phyloP scores from a whole-genome alignment of 1,140 invertebrate species.

The Brachionus koreanus region DNA sequence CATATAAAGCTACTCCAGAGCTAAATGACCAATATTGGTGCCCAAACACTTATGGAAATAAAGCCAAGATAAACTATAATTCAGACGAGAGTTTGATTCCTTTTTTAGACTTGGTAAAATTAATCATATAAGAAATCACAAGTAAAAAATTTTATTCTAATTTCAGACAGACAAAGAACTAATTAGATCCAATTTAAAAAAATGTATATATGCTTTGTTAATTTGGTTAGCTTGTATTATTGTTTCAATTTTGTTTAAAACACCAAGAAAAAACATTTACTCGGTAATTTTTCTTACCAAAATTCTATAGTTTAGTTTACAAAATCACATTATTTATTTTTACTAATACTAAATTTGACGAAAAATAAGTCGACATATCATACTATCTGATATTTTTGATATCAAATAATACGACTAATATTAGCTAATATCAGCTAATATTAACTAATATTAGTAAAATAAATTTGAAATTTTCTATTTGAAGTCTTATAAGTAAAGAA shows the following conservation, averaged over 20 bases:
- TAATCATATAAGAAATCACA: not conserved
- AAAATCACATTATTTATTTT: too few relatives aligned
- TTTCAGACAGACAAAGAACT: not conserved
- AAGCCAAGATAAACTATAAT: constrained; percentile 12
- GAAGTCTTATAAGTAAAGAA: too few relatives aligned
- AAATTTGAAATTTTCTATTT: too few relatives aligned
- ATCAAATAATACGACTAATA: too few relatives aligned
- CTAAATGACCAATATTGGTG: constrained; percentile 14
- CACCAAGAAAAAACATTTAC: not conserved
- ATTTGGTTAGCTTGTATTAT: not conserved
- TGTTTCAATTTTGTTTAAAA: constrained; percentile 29
- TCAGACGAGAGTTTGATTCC: not conserved
- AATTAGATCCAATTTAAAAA: constrained; percentile 2
- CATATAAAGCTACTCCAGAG: not conserved
- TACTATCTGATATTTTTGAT: too few relatives aligned
- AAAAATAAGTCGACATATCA: too few relatives aligned
- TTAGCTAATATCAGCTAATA: too few relatives aligned
- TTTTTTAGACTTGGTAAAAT: not conserved
- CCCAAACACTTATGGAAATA: not conserved
- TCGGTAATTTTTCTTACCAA: not conserved
- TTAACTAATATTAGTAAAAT: too few relatives aligned
- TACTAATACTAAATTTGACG: too few relatives aligned
- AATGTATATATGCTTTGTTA: not conserved
- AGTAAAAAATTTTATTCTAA: not conserved
- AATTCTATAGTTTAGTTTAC: not conserved